Evolutionary conservation across 2,113 vertebrate genomes (phyloP).

Genomic region (Pica pica): DNA sequence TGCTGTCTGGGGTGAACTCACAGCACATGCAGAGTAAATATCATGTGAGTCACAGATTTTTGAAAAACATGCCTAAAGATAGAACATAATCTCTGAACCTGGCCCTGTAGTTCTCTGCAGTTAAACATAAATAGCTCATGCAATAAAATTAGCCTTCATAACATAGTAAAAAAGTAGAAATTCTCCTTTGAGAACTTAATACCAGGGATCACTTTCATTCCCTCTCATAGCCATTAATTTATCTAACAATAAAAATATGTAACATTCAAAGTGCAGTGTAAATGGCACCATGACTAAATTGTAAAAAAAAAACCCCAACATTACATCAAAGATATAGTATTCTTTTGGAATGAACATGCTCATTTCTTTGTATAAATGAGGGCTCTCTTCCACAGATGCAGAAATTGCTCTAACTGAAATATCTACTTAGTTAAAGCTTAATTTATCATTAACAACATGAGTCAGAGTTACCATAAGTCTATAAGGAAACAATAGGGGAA

Average conservation of each 20-base stretch:
- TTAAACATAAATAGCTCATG: background rate
- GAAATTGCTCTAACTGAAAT: background rate
- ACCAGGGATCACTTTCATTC: background rate
- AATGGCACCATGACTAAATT: background rate
- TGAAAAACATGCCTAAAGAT: background rate
- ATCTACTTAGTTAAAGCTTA: background rate
- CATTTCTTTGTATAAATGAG: background rate
- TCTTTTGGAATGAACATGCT: background rate
- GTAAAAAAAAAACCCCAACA: background rate
- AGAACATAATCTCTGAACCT: background rate
- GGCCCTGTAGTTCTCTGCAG: background rate
- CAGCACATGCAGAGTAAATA: background rate
- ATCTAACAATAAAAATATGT: background rate
- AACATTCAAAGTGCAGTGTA: background rate
- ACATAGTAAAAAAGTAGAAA: background rate
- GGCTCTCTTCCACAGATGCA: background rate
- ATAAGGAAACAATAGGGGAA: background rate
- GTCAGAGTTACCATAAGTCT: background rate
- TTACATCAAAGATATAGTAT: background rate
- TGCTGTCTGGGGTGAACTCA: background rate
- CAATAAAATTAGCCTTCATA: background rate
- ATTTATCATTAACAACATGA: constrained; percentile 8
- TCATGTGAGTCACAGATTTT: background rate
- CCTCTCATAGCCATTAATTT: background rate
- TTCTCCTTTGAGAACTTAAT: background rate